phyloP scores from a whole-genome alignment of 1,140 invertebrate species.

The Laupala kohalensis region DNA sequence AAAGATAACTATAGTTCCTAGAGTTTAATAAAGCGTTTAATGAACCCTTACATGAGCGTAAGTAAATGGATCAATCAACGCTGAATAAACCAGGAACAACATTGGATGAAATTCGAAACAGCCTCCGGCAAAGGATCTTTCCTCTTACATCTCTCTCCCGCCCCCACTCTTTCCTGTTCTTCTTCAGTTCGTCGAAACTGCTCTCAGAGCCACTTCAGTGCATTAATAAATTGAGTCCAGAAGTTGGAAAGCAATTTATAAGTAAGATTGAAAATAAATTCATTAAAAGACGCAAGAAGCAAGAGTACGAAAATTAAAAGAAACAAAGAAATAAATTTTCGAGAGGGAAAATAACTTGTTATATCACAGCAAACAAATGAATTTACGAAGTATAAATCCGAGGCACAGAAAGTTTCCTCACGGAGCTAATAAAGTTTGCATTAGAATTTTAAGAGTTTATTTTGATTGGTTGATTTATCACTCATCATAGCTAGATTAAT shows the following conservation, averaged over 20 bases:
- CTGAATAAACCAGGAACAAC: background rate
- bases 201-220: background rate
- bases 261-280: background rate
- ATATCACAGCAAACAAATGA: background rate
- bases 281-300: background rate
- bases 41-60: too few species aligned
- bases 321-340: background rate
- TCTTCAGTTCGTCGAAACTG: too few species aligned
- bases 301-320: background rate
- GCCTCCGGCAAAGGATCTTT: background rate
- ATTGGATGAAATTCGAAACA: background rate
- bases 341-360: background rate
- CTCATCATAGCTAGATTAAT: too few species aligned
- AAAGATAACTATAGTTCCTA: too few species aligned
- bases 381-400: background rate
- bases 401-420: background rate
- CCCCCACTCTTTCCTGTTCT: too few species aligned
- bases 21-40: too few species aligned
- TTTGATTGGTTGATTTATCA: background rate
- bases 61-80: background rate
- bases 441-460: background rate
- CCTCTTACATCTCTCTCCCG: too few species aligned
- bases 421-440: background rate
- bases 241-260: background rate
- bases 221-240: background rate